phyloP scores from a whole-genome alignment of 2,113 vertebrate species.

The Diadophis punctatus region DNA sequence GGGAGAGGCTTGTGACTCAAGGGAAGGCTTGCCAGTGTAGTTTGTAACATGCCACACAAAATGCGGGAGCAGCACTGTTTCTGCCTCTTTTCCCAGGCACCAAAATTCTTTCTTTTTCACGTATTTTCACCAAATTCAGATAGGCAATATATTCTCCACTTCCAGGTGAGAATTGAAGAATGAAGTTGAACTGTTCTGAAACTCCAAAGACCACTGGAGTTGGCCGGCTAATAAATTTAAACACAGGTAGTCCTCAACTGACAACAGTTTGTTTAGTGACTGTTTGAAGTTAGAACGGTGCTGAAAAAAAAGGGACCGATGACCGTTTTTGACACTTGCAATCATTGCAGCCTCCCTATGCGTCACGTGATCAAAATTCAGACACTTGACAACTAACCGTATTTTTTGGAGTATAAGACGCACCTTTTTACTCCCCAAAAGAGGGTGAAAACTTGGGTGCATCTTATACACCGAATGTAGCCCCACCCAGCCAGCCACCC shows the following conservation, averaged over 20 bases:
- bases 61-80: too few species aligned
- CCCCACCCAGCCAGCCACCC: too few species aligned
- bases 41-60: not conserved
- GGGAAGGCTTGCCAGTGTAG: not conserved
- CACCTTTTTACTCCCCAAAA: too few species aligned
- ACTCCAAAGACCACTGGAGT: not conserved
- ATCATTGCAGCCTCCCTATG: not conserved
- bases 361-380: not conserved
- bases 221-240: not conserved
- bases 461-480: too few species aligned
- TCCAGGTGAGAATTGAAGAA: not conserved
- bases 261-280: not conserved
- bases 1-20: not conserved
- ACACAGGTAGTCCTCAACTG: not conserved
- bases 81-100: not conserved
- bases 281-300: not conserved
- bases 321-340: not conserved
- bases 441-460: too few species aligned
- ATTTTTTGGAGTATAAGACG: too few species aligned
- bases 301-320: not conserved
- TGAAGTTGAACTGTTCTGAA: not conserved
- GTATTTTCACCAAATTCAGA: not conserved
- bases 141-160: not conserved
- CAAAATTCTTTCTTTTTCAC: not conserved
- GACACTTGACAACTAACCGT: too few species aligned